Conservation (phyloP, 53 echinoderm and acorn worm species). For the Holothuria leucospilota region DNA sequence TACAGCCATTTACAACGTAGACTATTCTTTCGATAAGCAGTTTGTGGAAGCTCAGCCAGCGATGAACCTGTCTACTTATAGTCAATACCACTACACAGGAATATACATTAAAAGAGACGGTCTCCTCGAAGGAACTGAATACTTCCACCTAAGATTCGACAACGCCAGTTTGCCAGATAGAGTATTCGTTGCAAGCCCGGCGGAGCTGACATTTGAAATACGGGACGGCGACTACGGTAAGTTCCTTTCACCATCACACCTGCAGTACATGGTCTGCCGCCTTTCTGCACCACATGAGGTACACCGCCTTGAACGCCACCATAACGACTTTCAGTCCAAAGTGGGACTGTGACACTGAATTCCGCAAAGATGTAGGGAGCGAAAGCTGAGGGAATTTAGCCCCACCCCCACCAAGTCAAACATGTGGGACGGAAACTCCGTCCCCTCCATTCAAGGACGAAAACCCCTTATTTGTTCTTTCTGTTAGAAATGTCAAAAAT, state of each 20-base stretch:
- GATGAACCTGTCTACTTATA: background rate
- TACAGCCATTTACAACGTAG: background rate
- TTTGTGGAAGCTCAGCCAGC: background rate
- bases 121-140: background rate
- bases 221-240: conserved; percentile 5
- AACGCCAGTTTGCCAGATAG: background rate
- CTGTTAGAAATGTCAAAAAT: too few species aligned
- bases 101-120: background rate
- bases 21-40: background rate
- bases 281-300: too few species aligned
- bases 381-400: too few species aligned
- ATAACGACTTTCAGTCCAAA: too few species aligned
- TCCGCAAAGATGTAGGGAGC: too few species aligned
- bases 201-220: background rate
- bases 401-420: too few species aligned
- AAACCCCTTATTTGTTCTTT: too few species aligned
- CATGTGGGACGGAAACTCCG: too few species aligned
- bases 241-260: background rate
- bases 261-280: too few species aligned
- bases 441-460: too few species aligned
- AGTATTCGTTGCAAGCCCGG: background rate
- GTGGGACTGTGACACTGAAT: too few species aligned
- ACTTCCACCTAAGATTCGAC: conserved; percentile 6
- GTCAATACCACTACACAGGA: background rate
- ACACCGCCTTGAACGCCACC: too few species aligned